Conservation (phyloP, 2,113 vertebrate species). For the Microtus oregoni region DNA sequence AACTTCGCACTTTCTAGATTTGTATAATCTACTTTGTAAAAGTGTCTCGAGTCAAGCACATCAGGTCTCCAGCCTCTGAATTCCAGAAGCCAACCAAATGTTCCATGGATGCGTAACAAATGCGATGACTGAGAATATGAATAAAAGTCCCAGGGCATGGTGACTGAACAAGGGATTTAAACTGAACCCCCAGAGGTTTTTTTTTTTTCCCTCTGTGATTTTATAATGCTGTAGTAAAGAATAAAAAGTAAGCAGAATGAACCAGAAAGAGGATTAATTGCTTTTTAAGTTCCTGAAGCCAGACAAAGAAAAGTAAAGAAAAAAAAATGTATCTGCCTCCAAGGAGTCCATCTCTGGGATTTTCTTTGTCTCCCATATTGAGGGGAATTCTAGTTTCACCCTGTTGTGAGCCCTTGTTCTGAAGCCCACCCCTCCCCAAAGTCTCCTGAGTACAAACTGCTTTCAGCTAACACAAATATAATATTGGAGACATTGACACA, state of each 20-base stretch:
- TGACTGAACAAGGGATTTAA: not conserved
- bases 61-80: not conserved
- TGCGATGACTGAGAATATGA: not conserved
- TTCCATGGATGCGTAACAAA: not conserved
- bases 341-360: not conserved
- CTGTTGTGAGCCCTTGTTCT: not conserved
- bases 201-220: not conserved
- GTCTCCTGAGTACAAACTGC: not conserved
- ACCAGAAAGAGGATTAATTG: not conserved
- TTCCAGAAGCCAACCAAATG: not conserved
- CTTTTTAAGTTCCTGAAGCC: not conserved
- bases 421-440: fast-evolving
- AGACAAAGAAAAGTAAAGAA: not conserved
- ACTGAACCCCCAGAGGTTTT: not conserved
- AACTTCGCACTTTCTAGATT: not conserved
- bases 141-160: not conserved
- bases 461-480: not conserved
- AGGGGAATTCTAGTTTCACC: not conserved
- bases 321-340: not conserved
- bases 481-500: not conserved
- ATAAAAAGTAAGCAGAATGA: not conserved
- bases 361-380: not conserved
- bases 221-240: not conserved
- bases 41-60: not conserved
- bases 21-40: conserved; percentile 43